Conservation (phyloP, 2,113 vertebrate species). For the Micronycteris hirsuta region DNA sequence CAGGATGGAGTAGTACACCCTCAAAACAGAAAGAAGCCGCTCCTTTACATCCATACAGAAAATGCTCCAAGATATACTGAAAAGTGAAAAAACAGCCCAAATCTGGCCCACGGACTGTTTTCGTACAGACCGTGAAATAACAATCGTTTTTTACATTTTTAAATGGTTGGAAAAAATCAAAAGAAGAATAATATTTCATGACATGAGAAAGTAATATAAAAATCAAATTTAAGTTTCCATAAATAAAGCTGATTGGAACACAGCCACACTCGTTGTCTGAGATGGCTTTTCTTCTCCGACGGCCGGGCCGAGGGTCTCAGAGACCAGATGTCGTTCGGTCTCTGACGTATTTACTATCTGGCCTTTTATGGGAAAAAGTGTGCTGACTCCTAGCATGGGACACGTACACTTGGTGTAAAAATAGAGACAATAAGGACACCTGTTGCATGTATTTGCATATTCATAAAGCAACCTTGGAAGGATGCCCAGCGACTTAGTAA, state of each 20-base stretch:
- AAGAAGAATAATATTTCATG: conserved; percentile 15
- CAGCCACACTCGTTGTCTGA: not conserved
- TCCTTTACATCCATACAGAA: not conserved
- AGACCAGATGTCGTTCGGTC: not conserved
- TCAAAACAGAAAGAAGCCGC: not conserved
- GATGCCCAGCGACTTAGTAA: not conserved
- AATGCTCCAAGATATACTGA: not conserved
- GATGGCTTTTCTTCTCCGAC: not conserved
- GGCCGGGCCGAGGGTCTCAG: not conserved
- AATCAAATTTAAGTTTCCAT: conserved; percentile 53
- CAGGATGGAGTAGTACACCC: not conserved
- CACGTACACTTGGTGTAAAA: not conserved
- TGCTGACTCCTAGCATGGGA: conserved; percentile 10
- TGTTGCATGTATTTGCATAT: conserved; percentile 1
- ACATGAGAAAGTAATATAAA: conserved; percentile 48
- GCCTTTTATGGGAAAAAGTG: conserved; percentile 50
- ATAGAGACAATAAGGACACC: not conserved
- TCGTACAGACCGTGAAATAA: not conserved
- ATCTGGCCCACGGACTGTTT: not conserved
- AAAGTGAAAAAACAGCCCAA: not conserved
- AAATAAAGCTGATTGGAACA: conserved; percentile 23
- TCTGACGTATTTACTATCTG: conserved; percentile 46
- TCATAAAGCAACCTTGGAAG: conserved; percentile 26
- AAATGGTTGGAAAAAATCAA: conserved; percentile 2
- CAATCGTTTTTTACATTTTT: not conserved